Evolutionary conservation across 2,888 invertebrate genomes (phyloP), one percentile per base, ranked within the genome.

Genomic region (Megamerina dolium): DNA sequence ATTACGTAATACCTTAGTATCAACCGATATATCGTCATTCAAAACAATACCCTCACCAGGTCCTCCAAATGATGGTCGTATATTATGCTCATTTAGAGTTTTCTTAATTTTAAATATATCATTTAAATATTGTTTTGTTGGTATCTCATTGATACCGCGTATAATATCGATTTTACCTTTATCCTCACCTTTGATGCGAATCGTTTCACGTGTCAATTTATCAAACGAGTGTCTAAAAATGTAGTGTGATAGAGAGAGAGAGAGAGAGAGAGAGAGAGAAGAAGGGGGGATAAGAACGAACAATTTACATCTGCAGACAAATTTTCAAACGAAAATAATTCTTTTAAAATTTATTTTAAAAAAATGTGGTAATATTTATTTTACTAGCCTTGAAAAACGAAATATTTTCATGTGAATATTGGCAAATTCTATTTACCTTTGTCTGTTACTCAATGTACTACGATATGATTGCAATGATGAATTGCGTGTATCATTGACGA

Each of bases 91-190:
- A 35, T 66, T 64, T 4, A 67, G 26, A 8, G 64, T 39, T 21
- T 46, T 59, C 12, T 63, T 63, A 43, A 63, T 56, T 52, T 63
- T 68, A 41, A 60, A 55, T 6, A 68, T 49, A 55, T 70, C 68
- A 42, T 66, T 67, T 6, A 69, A 57, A 41, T 64, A 59, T 45
- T 66, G 62, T 3, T 59, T 58, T 9, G 60, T 59, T 1, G 67
- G 67, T 43, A 66, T 59, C 41, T 64, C 65, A 41, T 63, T 65
- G 3, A 62, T 57, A 27, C 55, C 55, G 3, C 70, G 67, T 41
- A 70, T 63, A 2, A 69, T 55, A 50, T 68, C 68, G 9, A 55
- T 48, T 48, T 59, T 63, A 9, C 63, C 67, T 12, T 42, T 50
- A 0, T 49, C 37, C 2, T 37, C 45, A 12, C 65, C 70, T 1